Evolutionary conservation across 2,113 vertebrate species (phyloP).

Genomic region (Pogonocichla stellata): DNA sequence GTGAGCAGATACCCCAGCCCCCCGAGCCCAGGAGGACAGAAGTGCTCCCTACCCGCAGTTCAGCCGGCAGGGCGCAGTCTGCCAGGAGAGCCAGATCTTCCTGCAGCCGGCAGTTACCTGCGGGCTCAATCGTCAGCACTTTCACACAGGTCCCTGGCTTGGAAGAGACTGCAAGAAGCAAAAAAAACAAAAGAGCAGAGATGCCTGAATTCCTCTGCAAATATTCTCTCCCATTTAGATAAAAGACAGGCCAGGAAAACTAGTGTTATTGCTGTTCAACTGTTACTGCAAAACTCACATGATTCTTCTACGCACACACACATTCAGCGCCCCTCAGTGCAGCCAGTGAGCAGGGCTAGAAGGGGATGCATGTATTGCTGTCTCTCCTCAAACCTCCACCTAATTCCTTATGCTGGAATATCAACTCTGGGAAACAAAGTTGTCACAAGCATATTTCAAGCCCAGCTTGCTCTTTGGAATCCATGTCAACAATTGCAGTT

Average conservation of each 20-base stretch:
- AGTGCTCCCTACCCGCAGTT: constrained; percentile 81
- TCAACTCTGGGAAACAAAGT: not conserved
- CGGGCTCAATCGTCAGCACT: constrained; percentile 88
- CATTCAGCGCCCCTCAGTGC: not conserved
- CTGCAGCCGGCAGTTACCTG: constrained; percentile 82
- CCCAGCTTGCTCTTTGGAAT: not conserved
- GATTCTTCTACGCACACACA: not conserved
- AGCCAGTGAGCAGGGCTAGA: not conserved
- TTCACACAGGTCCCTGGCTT: constrained; percentile 96
- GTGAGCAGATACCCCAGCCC: not conserved
- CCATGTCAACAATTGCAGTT: not conserved
- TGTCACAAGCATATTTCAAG: not conserved
- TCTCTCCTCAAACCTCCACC: not conserved
- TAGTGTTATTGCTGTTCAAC: not conserved
- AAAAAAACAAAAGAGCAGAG: constrained; percentile 11
- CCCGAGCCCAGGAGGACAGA: not conserved
- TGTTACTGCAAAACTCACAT: not conserved
- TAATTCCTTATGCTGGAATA: not conserved
- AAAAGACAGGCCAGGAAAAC: not conserved
- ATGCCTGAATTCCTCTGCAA: constrained; percentile 29
- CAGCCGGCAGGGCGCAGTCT: constrained; percentile 86
- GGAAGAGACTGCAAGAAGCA: constrained; percentile 82
- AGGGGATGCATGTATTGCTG: fast-evolving
- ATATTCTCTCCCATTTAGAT: not conserved
- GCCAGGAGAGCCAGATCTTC: constrained; percentile 91